phyloP scores from a whole-genome alignment of 2,797 vertebrate species.

The Pempheris klunzingeri region DNA sequence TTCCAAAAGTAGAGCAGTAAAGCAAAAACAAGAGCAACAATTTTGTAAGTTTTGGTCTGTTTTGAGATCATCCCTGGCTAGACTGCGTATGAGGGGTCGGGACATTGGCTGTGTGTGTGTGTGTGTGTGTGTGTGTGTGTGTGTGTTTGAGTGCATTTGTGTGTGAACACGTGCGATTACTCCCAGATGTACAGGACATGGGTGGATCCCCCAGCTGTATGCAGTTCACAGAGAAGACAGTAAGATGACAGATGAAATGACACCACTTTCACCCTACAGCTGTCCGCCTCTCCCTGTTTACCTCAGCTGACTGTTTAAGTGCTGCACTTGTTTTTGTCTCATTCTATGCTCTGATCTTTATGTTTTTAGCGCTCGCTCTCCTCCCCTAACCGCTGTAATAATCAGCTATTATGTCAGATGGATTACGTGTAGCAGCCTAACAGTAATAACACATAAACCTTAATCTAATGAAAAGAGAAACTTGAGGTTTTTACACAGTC shows the following conservation, averaged over 20 bases:
- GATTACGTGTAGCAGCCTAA: constrained; percentile 45
- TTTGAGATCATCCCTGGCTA: constrained; percentile 76
- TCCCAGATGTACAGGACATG: constrained; percentile 86
- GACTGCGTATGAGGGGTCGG: constrained; percentile 57
- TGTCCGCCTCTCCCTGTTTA: constrained; percentile 77
- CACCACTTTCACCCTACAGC: constrained; percentile 78
- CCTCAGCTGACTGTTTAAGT: constrained; percentile 71
- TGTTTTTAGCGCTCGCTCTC: constrained; percentile 36
- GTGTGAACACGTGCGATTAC: constrained; percentile 73
- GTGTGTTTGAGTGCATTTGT: constrained; percentile 35
- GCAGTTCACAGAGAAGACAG: constrained; percentile 71
- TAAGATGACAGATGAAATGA: constrained; percentile 78
- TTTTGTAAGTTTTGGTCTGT: constrained; percentile 61
- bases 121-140: constrained; percentile 30
- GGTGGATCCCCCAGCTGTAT: constrained; percentile 85
- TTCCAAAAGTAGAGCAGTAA: constrained; percentile 62
- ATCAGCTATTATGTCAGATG: constrained; percentile 58
- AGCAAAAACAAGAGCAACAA: constrained; percentile 53
- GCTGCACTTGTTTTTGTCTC: constrained; percentile 36
- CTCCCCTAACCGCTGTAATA: constrained; percentile 52
- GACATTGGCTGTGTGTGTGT: constrained; percentile 54
- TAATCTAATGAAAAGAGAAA: constrained; percentile 53
- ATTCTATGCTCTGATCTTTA: constrained; percentile 45
- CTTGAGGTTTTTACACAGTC: constrained; percentile 33
- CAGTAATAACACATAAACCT: constrained; percentile 53